Conservation (phyloP, 2,888 invertebrate genomes). For the Lordiphosa andalusiaca region DNA sequence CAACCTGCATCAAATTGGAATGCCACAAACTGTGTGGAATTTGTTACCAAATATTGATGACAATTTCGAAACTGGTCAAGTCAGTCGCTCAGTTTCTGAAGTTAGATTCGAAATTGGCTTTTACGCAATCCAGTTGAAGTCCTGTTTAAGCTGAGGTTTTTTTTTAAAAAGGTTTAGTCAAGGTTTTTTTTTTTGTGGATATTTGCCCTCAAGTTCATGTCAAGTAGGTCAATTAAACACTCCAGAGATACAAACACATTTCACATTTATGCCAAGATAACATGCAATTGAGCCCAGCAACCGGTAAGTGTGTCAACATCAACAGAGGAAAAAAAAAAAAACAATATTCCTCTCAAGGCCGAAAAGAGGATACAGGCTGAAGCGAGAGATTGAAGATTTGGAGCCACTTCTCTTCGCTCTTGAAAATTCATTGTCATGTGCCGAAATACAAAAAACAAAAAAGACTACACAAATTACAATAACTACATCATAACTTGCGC, state of each 20-base stretch:
- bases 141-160: too few species aligned
- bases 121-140: too few species aligned
- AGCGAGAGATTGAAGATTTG: slow-evolving; percentile 9
- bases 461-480: slow-evolving; percentile 14
- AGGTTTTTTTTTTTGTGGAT: too few species aligned
- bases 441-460: slow-evolving; percentile 28
- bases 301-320: slow-evolving; percentile 52
- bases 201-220: slow-evolving; percentile 1
- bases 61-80: slow-evolving; percentile 29
- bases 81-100: slow-evolving; percentile 3
- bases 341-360: slow-evolving; percentile 52
- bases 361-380: slow-evolving; percentile 13
- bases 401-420: slow-evolving; percentile 5
- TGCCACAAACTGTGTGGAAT: slow-evolving; percentile 50
- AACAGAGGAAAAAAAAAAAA: slow-evolving; percentile 16
- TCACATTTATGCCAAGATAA: slow-evolving; percentile 16
- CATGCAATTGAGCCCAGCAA: slow-evolving; percentile 42
- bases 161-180: too few species aligned
- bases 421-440: slow-evolving; percentile 62
- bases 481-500: slow-evolving; percentile 38
- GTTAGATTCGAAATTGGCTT: too few species aligned
- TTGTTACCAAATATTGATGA: slow-evolving; percentile 68
- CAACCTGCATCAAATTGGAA: slow-evolving; percentile 49
- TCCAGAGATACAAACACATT: slow-evolving; percentile 9
- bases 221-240: slow-evolving; percentile 21